phyloP scores from a whole-genome alignment of 2,113 vertebrate genomes.

The Phrynosoma platyrhinos region DNA sequence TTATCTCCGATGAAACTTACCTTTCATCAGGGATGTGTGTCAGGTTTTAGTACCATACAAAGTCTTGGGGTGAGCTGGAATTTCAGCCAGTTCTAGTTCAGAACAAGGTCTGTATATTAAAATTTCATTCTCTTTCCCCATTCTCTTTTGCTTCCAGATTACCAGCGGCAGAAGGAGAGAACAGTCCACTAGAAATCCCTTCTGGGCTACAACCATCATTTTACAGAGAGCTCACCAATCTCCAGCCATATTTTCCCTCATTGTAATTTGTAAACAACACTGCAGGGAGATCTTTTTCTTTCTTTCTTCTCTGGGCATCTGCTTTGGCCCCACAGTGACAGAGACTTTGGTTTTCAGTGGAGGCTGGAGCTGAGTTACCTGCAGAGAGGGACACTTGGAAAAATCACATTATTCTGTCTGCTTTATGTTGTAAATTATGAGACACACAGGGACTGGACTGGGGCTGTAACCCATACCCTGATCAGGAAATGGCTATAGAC shows the following conservation, averaged over 20 bases:
- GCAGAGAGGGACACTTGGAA: not conserved
- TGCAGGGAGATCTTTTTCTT: not conserved
- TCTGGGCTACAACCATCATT: not conserved
- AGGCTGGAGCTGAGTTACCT: not conserved
- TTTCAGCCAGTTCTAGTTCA: too few relatives aligned
- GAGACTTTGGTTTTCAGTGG: not conserved
- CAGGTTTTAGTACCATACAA: too few relatives aligned
- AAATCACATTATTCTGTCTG: not conserved
- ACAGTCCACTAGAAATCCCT: constrained; percentile 89
- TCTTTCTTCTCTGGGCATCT: constrained; percentile 5
- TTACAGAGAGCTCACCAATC: not conserved
- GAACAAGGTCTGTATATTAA: not conserved
- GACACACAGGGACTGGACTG: too few relatives aligned
- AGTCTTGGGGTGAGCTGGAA: too few relatives aligned
- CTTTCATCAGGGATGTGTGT: too few relatives aligned
- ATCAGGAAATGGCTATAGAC: not conserved
- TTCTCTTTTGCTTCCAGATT: constrained; percentile 79
- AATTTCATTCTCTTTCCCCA: not conserved
- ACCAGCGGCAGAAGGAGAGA: constrained; percentile 96
- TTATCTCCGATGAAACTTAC: too few relatives aligned
- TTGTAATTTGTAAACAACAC: not conserved
- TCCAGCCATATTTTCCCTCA: not conserved
- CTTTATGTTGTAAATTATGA: not conserved
- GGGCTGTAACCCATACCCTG: too few relatives aligned
- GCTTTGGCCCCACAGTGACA: not conserved